Base-by-base conservation (phyloP, 23 tunicate genomes). In the Clavelina lepadiformis region DNA sequence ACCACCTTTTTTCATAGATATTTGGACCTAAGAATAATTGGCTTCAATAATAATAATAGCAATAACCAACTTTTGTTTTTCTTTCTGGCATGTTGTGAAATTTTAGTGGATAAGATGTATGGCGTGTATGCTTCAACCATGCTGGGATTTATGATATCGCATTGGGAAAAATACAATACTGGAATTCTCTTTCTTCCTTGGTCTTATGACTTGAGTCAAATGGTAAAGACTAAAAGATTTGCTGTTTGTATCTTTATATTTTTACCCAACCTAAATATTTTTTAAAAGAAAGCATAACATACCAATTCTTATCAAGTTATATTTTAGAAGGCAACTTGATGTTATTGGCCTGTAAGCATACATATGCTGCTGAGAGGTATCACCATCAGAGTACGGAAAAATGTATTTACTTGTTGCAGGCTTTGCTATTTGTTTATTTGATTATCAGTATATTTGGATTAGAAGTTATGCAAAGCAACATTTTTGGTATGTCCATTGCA, bases 91-190 rank as follows among this genome's bases (percentile, higher is more conserved):
- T 53, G 20, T 27, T 53, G 23, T n/a, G 20, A n/a, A 26, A 27
- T 81, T 56, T 27, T 59, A 85, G 94, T 70, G 23, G 23, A 45
- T 28, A 38, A 76, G 19, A 69, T 78, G 53, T 67, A 46, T 34
- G 22, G 28, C 49, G 31, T 80, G 7, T 45, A 46, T 21, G 70
- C 73, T 65, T 1, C 54, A 19, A 50, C 77, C 27, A 38, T 77
- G 69, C n/a, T 88, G 5, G 73, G 83, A 22, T 94, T 94, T 30
- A 0, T 71, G 31, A 33, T 88, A 38, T 73, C 93, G 8, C 99
- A 94, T 74, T 94, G 91, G 91, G 99, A 94, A 71, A 94, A 94
- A 72, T 94, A 94, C 74, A 94, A 94, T 46, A 94, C 99, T 22
- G 99, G 99, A 19, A 62, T 94, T 5, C 35, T 94, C 33, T 94